Percentiles rank a stretch among this genome's conserved stretches.
These are phyloP conservation scores for Dromas ardeola DNA, from an alignment of 2,113 vertebrate genomes.

Conservation along the genomic window DNA sequence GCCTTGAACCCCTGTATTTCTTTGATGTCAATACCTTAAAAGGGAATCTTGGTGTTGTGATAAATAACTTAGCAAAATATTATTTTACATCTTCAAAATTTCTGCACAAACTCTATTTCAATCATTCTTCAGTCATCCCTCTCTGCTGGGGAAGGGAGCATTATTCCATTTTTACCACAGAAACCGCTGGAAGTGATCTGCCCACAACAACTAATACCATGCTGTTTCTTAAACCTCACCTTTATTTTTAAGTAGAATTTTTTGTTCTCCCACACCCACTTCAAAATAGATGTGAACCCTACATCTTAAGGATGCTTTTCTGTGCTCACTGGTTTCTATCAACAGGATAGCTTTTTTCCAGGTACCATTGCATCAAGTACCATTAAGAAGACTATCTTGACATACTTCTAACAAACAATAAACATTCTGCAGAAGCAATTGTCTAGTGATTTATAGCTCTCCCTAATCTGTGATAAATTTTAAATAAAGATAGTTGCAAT, in stretches of 20 bases:
- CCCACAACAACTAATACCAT: not conserved
- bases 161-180: not conserved
- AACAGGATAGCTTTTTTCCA: not conserved
- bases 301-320: not conserved
- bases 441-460: not conserved
- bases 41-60: not conserved
- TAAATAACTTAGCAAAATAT: not conserved
- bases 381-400: not conserved
- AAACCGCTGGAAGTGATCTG: not conserved
- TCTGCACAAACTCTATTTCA: not conserved
- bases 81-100: not conserved
- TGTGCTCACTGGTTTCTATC: not conserved
- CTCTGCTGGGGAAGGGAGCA: not conserved
- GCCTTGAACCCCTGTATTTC: not conserved
- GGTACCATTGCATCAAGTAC: not conserved
- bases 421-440: not conserved
- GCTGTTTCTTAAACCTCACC: not conserved
- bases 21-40: not conserved
- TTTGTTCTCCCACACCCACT: not conserved
- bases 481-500: not conserved
- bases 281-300: not conserved
- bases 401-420: not conserved
- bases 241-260: not conserved
- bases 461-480: not conserved
- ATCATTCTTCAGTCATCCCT: not conserved